Conservation (phyloP, 2,888 invertebrate genomes). For the Cyrtodaria siliqua region DNA sequence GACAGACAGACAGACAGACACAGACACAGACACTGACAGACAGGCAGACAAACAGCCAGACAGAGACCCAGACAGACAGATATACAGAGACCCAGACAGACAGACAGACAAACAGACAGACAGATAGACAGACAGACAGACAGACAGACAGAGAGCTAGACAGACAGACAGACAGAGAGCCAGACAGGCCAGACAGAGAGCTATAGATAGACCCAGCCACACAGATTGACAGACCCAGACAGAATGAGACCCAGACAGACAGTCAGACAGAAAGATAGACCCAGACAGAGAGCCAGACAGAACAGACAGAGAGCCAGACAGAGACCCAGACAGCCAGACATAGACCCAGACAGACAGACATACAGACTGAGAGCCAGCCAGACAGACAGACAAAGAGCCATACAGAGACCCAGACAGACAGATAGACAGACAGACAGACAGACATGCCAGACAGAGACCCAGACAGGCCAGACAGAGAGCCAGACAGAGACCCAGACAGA, state of each 20-base stretch:
- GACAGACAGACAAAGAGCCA: constrained; percentile 15
- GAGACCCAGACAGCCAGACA: constrained; percentile 7
- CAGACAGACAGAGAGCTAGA: too few species aligned
- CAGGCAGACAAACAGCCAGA: too few species aligned
- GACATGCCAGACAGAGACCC: neutral
- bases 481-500: constrained; percentile 10
- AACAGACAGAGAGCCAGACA: constrained; percentile 13
- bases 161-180: constrained; percentile 1
- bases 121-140: too few species aligned
- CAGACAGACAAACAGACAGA: too few species aligned
- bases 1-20: too few species aligned
- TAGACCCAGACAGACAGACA: constrained; percentile 11
- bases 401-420: constrained; percentile 12
- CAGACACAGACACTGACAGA: too few species aligned
- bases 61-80: too few species aligned
- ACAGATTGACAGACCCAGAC: constrained; percentile 15
- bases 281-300: constrained; percentile 9
- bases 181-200: constrained; percentile 18
- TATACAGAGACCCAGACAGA: too few species aligned
- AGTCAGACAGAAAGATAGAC: constrained; percentile 10
- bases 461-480: constrained; percentile 14
- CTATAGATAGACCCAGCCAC: constrained; percentile 11
- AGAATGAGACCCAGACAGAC: constrained; percentile 10
- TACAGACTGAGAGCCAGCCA: constrained; percentile 10
- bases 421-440: constrained; percentile 18